Percentiles rank a stretch among this genome's conserved stretches.
Conservation (phyloP, 2,888 invertebrate species). For the Tetragonisca angustula region DNA sequence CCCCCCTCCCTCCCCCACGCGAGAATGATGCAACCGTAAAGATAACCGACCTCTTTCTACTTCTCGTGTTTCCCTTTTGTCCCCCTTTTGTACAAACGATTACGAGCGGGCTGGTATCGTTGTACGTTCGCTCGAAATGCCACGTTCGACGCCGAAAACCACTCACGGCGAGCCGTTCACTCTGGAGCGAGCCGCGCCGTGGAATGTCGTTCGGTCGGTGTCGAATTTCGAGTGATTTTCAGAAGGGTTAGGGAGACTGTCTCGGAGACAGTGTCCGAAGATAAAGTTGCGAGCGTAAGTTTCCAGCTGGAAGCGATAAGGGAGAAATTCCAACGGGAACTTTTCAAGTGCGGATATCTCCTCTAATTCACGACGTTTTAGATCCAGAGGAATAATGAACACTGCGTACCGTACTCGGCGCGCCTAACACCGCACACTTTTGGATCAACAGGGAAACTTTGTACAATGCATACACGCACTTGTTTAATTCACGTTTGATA, state of each 20-base stretch:
- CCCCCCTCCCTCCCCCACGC: no score
- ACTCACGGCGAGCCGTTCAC: no score
- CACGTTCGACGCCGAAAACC: conserved; percentile 32
- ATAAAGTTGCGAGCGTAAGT: neutral
- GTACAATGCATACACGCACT: no score
- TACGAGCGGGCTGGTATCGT: conserved; percentile 68
- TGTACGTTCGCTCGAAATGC: conserved; percentile 49
- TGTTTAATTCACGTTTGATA: no score
- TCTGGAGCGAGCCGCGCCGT: conserved; percentile 5
- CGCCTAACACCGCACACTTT: no score
- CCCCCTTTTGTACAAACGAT: conserved; percentile 64
- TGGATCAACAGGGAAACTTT: no score
- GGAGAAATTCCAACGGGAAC: neutral
- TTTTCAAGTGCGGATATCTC: neutral
- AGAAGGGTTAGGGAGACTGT: neutral
- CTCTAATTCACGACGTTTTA: no score
- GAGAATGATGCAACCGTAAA: conserved; percentile 67
- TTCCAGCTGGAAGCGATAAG: neutral
- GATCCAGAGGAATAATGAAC: no score
- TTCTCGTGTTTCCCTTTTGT: conserved; percentile 2
- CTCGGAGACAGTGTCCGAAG: no score
- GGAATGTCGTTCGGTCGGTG: neutral
- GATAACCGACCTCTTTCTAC: conserved; percentile 57
- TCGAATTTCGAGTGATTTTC: neutral
- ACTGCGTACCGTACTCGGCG: no score